These are phyloP conservation scores for Drosophila subsilvestris DNA, from an alignment of 2,888 invertebrate species.

Conservation along the genomic window DNA sequence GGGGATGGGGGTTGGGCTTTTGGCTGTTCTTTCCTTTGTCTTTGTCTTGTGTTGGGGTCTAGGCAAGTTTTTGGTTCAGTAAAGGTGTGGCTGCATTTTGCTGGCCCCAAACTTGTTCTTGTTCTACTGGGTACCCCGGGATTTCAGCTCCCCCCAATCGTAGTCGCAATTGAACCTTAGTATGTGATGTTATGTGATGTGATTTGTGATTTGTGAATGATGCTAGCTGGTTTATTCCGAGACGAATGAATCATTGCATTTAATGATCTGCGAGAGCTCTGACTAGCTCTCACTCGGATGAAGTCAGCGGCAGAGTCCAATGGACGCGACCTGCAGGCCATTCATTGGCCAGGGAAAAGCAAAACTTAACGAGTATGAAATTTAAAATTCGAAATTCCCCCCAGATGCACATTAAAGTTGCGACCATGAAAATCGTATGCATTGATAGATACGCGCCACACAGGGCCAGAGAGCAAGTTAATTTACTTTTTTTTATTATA, in stretches of 20 bases:
- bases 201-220: neutral
- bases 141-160: conserved; percentile 7
- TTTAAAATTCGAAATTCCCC: conserved; percentile 54
- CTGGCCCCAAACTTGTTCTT: conserved; percentile 65
- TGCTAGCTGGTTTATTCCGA: conserved; percentile 50
- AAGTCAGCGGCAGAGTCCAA: conserved; percentile 55
- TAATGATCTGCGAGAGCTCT: conserved; percentile 53
- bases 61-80: conserved; percentile 47
- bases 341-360: conserved; percentile 24
- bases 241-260: conserved; percentile 67
- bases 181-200: conserved; percentile 31
- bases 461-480: conserved; percentile 51
- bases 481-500: conserved; percentile 77
- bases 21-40: conserved; percentile 37
- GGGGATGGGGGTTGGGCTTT: conserved; percentile 5
- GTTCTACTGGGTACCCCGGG: conserved; percentile 11
- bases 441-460: conserved; percentile 58
- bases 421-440: conserved; percentile 63
- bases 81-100: conserved; percentile 63
- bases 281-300: conserved; percentile 40
- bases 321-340: conserved; percentile 21
- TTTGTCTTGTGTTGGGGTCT: conserved; percentile 32
- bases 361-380: conserved; percentile 65
- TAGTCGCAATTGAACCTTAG: neutral
- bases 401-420: conserved; percentile 30